These are phyloP conservation scores for Calcarius lapponicus DNA, from an alignment of 2,797 vertebrate genomes.

Conservation along the genomic window DNA sequence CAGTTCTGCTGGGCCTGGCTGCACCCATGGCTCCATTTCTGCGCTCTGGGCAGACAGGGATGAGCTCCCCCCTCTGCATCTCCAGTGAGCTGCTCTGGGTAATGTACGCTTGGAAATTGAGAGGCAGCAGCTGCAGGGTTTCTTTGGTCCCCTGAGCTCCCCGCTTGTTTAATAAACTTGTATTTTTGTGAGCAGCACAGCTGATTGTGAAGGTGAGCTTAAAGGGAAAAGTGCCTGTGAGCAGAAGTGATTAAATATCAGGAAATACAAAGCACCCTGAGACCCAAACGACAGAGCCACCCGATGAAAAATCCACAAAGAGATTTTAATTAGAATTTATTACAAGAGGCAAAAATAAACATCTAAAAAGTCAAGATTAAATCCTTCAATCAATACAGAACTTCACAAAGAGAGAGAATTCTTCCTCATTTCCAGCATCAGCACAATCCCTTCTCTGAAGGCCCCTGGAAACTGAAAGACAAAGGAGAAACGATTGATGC, in stretches of 20 bases:
- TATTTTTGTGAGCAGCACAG: slow-evolving; percentile 3
- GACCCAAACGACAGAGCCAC: not conserved
- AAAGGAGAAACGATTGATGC: not conserved
- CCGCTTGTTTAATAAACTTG: slow-evolving; percentile 28
- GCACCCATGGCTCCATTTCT: not conserved
- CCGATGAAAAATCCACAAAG: not conserved
- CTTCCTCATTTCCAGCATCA: not conserved
- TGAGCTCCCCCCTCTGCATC: not conserved
- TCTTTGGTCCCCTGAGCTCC: not conserved
- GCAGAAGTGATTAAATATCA: slow-evolving; percentile 18
- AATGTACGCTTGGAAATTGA: not conserved
- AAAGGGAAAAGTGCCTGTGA: not conserved
- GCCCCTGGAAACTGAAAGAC: not conserved
- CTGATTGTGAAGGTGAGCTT: not conserved
- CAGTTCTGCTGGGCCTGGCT: not conserved
- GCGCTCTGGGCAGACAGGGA: not conserved
- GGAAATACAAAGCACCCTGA: slow-evolving; percentile 4
- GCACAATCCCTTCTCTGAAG: not conserved
- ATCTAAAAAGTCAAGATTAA: slow-evolving; percentile 21
- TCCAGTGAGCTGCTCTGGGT: not conserved
- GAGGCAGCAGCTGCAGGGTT: slow-evolving; percentile 14
- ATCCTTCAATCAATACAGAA: not conserved
- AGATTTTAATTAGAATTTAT: slow-evolving; percentile 41
- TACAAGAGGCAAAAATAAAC: not conserved
- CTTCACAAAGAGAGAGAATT: not conserved